phyloP scores from a whole-genome alignment of 2,113 vertebrate genomes.

The Anas platyrhynchos region DNA sequence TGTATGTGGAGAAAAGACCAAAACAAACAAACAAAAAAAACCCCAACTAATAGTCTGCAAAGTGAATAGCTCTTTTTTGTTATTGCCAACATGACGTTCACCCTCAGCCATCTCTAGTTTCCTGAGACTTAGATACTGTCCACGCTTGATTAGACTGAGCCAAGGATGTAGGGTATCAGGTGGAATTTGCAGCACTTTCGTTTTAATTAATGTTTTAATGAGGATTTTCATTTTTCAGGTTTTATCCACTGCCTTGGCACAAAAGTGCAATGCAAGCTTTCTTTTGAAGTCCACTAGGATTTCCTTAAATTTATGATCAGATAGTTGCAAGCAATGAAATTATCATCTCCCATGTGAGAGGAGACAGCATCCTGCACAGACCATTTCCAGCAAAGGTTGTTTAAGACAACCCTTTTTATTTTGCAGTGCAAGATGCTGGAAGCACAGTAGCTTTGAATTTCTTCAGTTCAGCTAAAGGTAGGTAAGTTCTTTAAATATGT shows the following conservation, averaged over 20 bases:
- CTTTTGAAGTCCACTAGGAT: neutral
- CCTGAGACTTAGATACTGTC: neutral
- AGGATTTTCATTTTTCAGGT: neutral
- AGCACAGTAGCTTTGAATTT: neutral
- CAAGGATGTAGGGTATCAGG: neutral
- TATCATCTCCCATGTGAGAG: neutral
- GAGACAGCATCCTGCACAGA: neutral
- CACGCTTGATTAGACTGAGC: neutral
- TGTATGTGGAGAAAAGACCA: neutral
- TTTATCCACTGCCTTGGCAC: neutral
- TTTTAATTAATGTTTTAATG: neutral
- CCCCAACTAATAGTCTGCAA: neutral
- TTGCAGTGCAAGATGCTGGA: neutral
- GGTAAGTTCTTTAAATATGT: constrained; percentile 36
- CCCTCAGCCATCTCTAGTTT: neutral
- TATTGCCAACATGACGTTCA: neutral
- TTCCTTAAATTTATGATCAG: neutral
- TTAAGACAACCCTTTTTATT: constrained; percentile 18
- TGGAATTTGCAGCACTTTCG: neutral
- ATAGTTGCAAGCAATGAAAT: neutral
- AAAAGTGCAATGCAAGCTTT: neutral
- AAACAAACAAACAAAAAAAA: neutral
- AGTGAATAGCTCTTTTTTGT: neutral
- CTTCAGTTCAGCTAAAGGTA: neutral
- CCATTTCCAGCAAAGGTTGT: constrained; percentile 16